These are phyloP conservation scores for Polypterus bichir DNA, from an alignment of 2,113 vertebrate species.

Conservation along the genomic window DNA sequence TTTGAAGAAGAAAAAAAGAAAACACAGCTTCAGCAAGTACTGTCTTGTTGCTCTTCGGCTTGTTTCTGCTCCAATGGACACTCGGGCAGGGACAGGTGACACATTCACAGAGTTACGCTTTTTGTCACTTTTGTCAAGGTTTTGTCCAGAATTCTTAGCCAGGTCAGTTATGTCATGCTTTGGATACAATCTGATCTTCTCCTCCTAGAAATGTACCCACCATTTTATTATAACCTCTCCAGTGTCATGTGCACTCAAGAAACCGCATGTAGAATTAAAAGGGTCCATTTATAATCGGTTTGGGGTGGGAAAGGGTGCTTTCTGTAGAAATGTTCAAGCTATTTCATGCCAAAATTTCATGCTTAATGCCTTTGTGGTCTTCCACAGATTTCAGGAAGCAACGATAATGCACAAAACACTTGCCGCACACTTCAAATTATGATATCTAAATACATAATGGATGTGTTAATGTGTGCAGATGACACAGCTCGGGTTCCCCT, in stretches of 20 bases:
- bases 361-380: constrained; percentile 54
- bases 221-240: constrained; percentile 6
- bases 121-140: too few relatives aligned
- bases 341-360: constrained; percentile 31
- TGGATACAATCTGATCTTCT: too few relatives aligned
- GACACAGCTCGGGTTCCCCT: constrained; percentile 5
- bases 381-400: constrained; percentile 9
- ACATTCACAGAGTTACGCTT: too few relatives aligned
- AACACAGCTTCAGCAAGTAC: too few relatives aligned
- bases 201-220: too few relatives aligned
- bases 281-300: constrained; percentile 19
- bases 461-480: constrained; percentile 2
- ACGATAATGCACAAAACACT: constrained; percentile 15
- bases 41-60: too few relatives aligned
- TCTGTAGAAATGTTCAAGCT: constrained; percentile 25
- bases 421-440: constrained; percentile 7
- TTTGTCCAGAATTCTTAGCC: too few relatives aligned
- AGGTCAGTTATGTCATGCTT: too few relatives aligned
- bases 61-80: too few relatives aligned
- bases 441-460: constrained; percentile 10
- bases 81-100: too few relatives aligned
- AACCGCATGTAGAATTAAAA: constrained; percentile 25
- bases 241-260: constrained; percentile 14
- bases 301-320: constrained; percentile 16
- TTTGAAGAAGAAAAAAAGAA: not conserved